Percentiles rank a stretch among this genome's conserved stretches.
These are phyloP conservation scores for Colletes latitarsis DNA, from an alignment of 1,140 invertebrate species.

Conservation along the genomic window DNA sequence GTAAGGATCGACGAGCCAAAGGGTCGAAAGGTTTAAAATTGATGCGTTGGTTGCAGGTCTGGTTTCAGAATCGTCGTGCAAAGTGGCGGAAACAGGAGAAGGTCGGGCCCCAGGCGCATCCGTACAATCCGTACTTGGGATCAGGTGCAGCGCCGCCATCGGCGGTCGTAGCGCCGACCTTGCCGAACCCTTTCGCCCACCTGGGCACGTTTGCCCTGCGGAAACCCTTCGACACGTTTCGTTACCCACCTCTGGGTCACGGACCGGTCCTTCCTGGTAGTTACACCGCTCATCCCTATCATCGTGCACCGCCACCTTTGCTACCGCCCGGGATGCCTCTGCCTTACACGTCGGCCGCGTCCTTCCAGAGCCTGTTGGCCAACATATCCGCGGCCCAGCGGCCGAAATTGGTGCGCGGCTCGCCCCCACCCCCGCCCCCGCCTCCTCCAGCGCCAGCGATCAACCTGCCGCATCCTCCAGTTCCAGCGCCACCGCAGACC, in stretches of 20 bases:
- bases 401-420: slow-evolving; percentile 74
- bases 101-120: slow-evolving; percentile 94
- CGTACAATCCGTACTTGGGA: slow-evolving; percentile 92
- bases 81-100: slow-evolving; percentile 97
- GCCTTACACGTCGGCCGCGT: slow-evolving; percentile 85
- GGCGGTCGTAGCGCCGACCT: slow-evolving; percentile 85
- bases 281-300: slow-evolving; percentile 82
- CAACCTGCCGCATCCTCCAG: slow-evolving; percentile 73
- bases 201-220: slow-evolving; percentile 86
- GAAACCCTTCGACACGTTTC: slow-evolving; percentile 91
- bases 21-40: slow-evolving; percentile 21
- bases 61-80: slow-evolving; percentile 96
- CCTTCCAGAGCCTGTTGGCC: slow-evolving; percentile 92
- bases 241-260: slow-evolving; percentile 82
- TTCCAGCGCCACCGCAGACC: slow-evolving; percentile 73
- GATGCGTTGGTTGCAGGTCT: slow-evolving; percentile 87
- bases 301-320: slow-evolving; percentile 83
- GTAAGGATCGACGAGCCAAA: no score
- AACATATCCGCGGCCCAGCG: slow-evolving; percentile 88
- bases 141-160: slow-evolving; percentile 82
- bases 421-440: slow-evolving; percentile 80
- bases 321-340: slow-evolving; percentile 86
- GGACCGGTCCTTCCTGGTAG: slow-evolving; percentile 76
- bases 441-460: slow-evolving; percentile 82
- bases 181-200: slow-evolving; percentile 90